Base-by-base conservation (phyloP, 2,797 vertebrate species). In the Danio choprae region DNA sequence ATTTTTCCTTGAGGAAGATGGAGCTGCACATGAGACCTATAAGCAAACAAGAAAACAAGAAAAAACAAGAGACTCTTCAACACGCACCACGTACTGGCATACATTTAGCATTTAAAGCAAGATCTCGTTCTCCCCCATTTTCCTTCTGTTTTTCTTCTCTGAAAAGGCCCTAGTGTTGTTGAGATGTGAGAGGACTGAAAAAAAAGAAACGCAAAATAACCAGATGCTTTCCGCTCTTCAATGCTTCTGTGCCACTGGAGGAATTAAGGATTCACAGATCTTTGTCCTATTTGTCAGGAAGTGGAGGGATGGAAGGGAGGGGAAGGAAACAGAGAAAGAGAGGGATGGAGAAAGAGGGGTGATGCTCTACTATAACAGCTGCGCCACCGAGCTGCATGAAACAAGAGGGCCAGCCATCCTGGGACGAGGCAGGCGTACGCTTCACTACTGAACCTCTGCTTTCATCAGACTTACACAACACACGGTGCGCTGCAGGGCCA, bases 211-310 rank as follows among this genome's bases (percentile, higher is more conserved):
- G 56, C 59, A 63, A 77, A 72, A 63, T 53, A 87, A 85, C 86
- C 90, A 91, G 89, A 92, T 92, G 91, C 90, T 89, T 90, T 86
- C 83, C 81, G 79, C 87, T 92, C 89, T 92, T 87, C 89, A 87
- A 87, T 90, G 88, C 89, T 92, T 92, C 87, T 90, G 86, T 91
- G 90, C 91, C 91, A 91, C 84, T 91, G 89, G 86, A 89, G 84
- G 90, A 89, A 92, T 91, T 91, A 90, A 86, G 84, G 83, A 91
- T 89, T 89, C 86, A 89, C 84, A 87, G 87, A 85, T 85, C 90
- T 89, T 86, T 87, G 87, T 89, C 89, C 83, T 83, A 55, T 82
- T 62, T 48, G 50, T 82, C 55, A 79, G 79, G 48, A 56, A 74
- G 70, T 16, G 43, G 50, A 59, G 58, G 67, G 53, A 67, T 41